Conservation (phyloP, 2,888 invertebrate species). For the Caenorhabditis sp. region DNA sequence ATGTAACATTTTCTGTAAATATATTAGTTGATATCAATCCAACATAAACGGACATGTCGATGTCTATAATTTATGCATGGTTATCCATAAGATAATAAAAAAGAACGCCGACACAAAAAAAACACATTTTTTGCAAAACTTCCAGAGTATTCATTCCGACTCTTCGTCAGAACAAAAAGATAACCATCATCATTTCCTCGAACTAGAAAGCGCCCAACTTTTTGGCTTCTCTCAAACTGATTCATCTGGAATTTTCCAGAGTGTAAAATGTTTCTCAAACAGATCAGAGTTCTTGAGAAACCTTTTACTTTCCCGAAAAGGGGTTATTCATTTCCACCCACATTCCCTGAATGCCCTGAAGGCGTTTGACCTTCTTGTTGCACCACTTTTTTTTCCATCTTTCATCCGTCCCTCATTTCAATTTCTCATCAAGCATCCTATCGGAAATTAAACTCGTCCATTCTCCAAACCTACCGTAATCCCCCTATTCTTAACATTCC, state of each 20-base stretch:
- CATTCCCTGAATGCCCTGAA: constrained; percentile 36
- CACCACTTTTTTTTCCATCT: constrained; percentile 18
- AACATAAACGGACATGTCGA: too few relatives aligned
- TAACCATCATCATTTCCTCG: not conserved
- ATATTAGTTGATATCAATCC: too few relatives aligned
- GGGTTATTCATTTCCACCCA: constrained; percentile 26
- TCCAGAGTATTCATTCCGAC: not conserved
- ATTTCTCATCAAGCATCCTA: constrained; percentile 40
- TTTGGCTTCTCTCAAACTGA: not conserved
- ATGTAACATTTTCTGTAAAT: too few relatives aligned
- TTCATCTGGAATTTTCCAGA: not conserved
- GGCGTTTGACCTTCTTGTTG: constrained; percentile 47
- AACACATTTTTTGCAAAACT: too few relatives aligned
- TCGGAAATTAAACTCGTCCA: constrained; percentile 56
- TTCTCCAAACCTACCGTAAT: constrained; percentile 41
- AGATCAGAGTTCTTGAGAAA: constrained; percentile 23
- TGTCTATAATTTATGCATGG: too few relatives aligned
- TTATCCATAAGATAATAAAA: too few relatives aligned
- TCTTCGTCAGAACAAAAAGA: not conserved
- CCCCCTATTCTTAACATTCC: constrained; percentile 12
- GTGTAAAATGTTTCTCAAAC: not conserved
- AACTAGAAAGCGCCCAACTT: not conserved
- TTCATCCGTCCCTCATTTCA: constrained; percentile 26
- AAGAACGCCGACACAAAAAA: too few relatives aligned
- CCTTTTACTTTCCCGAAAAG: constrained; percentile 3